Conservation (phyloP, 1,140 invertebrate species). For the Atta texana region DNA sequence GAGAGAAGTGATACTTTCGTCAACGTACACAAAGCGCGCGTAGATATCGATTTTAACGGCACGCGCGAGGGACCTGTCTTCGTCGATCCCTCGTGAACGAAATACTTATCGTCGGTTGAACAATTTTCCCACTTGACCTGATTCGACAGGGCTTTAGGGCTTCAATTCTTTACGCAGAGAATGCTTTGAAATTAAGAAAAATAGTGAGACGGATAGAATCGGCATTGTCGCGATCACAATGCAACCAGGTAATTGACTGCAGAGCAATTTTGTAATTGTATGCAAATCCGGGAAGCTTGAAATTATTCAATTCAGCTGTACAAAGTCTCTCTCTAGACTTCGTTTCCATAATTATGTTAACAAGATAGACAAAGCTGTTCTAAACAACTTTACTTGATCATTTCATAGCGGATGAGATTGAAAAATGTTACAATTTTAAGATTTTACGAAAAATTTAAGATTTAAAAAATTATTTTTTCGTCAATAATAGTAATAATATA, state of each 20-base stretch:
- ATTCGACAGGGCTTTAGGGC: constrained; percentile 33
- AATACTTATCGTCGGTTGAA: constrained; percentile 66
- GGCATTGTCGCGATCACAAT: constrained; percentile 61
- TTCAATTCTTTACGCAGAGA: constrained; percentile 36
- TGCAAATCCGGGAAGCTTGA: constrained; percentile 64
- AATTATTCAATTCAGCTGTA: constrained; percentile 62
- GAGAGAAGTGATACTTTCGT: background rate
- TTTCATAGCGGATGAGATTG: constrained; percentile 40
- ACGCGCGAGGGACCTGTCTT: background rate
- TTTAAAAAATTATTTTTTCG: background rate
- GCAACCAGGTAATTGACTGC: constrained; percentile 43
- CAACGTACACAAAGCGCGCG: background rate
- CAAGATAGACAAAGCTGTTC: constrained; percentile 56
- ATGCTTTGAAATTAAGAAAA: constrained; percentile 49
- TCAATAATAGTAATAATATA: background rate
- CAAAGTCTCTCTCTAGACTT: constrained; percentile 37
- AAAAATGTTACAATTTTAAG: background rate
- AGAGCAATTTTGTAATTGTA: constrained; percentile 62
- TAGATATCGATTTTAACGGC: constrained; percentile 52
- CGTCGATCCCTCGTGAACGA: constrained; percentile 19
- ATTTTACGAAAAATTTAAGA: too few relatives aligned
- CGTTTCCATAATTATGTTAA: constrained; percentile 63
- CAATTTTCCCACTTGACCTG: constrained; percentile 68
- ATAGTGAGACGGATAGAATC: constrained; percentile 47
- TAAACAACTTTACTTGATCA: constrained; percentile 61